Base-by-base conservation (phyloP, 2,113 vertebrate genomes). In the Paradoxurus hermaphroditus region DNA sequence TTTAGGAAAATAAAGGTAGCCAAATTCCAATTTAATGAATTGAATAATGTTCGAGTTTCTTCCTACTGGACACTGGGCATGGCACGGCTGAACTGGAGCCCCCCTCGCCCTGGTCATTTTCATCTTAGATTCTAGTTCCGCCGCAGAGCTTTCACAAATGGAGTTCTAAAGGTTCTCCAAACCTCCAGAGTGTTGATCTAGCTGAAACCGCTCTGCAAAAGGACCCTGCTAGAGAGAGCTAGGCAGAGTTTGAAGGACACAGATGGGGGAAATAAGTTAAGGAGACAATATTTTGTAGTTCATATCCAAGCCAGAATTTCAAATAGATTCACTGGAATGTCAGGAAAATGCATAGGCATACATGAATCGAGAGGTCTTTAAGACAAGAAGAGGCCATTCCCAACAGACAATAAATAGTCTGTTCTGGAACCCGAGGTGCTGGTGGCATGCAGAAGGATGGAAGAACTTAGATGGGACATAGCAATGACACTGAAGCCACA, bases 1-100 rank as follows among this genome's bases (percentile, higher is more conserved):
- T 90, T 62, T 65, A 92, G 62, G 87, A 87, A 70, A 75, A 46
- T 13, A 81, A 85, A 49, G 18, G 27, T 34, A 53, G 44, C n/a
- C 0, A 2, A 51, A 59, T 86, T 68, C 34, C 25, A 51, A 39
- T n/a, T 67, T 75, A 77, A 27, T 86, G 51, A 13, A 29, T 44
- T 68, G 46, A 56, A 27, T 44, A 73, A 49, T 9, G n/a, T 21
- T 4, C 34, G 0, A 1, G 4, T 46, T 8, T 75, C 68, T 81
- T 36, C 49, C 19, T 16, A 7, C 7, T 56, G 21, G 51, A 56
- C 21, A 1, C 5, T 3, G 4, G 18, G 9, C 14, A 4, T 9
- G 5, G 8, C 13, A 0, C 25, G 23, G 51, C 10, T 46, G n/a
- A 59, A 65, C 7, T 41, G 16, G 25, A n/a, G 9, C 49, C 23